Conservation (phyloP, 64 coral and sea anemone genomes). For the Trachythela sp. region DNA sequence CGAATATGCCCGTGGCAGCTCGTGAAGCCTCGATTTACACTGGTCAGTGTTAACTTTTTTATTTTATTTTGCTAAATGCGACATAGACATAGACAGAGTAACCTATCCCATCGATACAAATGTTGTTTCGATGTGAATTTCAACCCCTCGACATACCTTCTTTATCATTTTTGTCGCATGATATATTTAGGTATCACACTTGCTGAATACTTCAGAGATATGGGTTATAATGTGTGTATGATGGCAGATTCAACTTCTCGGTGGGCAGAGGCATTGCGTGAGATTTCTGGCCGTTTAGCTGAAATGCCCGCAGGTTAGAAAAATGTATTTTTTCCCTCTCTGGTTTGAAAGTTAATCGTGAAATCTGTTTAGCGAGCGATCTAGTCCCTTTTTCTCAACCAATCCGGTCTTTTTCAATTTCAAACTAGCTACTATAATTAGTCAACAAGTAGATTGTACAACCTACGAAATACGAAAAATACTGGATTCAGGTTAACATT, state of each 20-base stretch:
- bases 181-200: slow-evolving; percentile 96
- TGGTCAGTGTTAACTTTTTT: slow-evolving; percentile 37
- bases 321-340: neutral
- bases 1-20: slow-evolving; percentile 99
- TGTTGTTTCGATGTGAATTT: no score
- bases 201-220: slow-evolving; percentile 96
- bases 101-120: no score
- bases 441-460: no score
- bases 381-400: no score
- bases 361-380: no score
- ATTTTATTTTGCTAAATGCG: neutral
- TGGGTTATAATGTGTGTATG: slow-evolving; percentile 96
- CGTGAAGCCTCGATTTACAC: slow-evolving; percentile 98
- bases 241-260: slow-evolving; percentile 98
- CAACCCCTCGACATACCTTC: no score
- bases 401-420: no score
- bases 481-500: no score
- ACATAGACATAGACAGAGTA: neutral
- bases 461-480: no score
- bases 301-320: slow-evolving; percentile 96
- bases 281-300: slow-evolving; percentile 93
- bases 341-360: no score
- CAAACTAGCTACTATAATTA: no score
- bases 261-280: slow-evolving; percentile 97
- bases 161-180: no score